A percentile compares a stretch with the other conserved stretches of the same genome.
phyloP scores from a whole-genome alignment of 2,797 vertebrate species.

The Rhyacichthys aspro region DNA sequence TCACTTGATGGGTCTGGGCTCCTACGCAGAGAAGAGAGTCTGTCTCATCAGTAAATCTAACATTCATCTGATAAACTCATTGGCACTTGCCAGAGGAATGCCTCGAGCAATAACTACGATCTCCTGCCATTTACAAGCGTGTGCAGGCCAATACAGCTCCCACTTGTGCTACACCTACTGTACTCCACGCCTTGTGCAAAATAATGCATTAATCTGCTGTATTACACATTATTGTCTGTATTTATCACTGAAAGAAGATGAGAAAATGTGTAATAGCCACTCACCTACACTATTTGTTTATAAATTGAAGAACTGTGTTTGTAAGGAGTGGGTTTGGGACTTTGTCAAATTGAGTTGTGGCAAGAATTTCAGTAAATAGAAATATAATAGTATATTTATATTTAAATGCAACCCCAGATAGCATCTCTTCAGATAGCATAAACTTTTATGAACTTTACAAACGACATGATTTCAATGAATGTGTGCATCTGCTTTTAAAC shows the following conservation, averaged over 20 bases:
- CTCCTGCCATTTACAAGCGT: constrained; percentile 57
- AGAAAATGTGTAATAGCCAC: too few species aligned
- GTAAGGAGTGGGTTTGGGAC: constrained; percentile 5
- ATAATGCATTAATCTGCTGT: constrained; percentile 32
- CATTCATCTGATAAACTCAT: constrained; percentile 72
- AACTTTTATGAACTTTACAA: too few species aligned
- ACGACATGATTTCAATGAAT: too few species aligned
- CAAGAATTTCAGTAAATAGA: too few species aligned
- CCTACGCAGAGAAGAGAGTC: constrained; percentile 34
- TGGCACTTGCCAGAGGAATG: constrained; percentile 62
- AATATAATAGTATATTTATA: too few species aligned
- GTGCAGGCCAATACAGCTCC: constrained; percentile 50
- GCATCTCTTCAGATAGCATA: too few species aligned
- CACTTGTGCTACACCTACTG: constrained; percentile 32
- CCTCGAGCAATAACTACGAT: constrained; percentile 66
- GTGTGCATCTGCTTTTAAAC: too few species aligned
- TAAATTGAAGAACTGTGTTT: background rate
- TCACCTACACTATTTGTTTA: constrained; percentile 11
- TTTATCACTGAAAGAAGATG: constrained; percentile 42
- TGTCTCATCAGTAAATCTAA: constrained; percentile 66
- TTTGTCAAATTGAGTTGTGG: background rate
- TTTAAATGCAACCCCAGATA: too few species aligned
- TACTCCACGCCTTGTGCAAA: constrained; percentile 30
- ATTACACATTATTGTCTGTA: constrained; percentile 41
- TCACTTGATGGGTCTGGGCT: constrained; percentile 27